These are phyloP conservation scores for Rachycentron canadum DNA, from an alignment of 2,797 vertebrate species.

Conservation along the genomic window DNA sequence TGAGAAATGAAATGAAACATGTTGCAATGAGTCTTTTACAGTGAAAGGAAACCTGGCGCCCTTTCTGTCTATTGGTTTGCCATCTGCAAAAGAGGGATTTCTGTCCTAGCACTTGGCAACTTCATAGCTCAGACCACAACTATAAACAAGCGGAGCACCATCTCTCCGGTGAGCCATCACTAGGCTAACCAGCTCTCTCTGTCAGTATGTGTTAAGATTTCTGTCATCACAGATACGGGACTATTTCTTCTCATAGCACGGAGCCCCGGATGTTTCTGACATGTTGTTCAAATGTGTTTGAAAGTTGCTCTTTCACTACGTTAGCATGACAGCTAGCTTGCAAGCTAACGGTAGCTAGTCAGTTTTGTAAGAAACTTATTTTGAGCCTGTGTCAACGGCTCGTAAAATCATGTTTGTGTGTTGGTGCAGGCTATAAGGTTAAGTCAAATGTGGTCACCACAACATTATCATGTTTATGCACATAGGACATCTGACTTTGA, in stretches of 20 bases:
- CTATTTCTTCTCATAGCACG: background rate
- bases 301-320: slow-evolving; percentile 7
- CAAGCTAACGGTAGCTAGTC: slow-evolving; percentile 38
- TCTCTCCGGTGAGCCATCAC: slow-evolving; percentile 33
- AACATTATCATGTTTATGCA: background rate
- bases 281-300: background rate
- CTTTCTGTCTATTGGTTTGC: background rate
- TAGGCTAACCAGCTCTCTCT: slow-evolving; percentile 37
- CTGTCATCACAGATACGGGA: background rate
- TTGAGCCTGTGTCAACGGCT: background rate
- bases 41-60: background rate
- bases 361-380: slow-evolving; percentile 10
- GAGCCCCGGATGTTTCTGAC: background rate
- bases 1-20: background rate
- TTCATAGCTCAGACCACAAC: slow-evolving; percentile 30
- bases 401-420: background rate
- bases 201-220: slow-evolving; percentile 39
- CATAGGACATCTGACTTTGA: slow-evolving; percentile 26
- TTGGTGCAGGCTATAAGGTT: background rate
- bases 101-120: slow-evolving; percentile 67
- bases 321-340: slow-evolving; percentile 36
- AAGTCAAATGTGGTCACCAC: background rate
- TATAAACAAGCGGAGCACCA: slow-evolving; percentile 57
- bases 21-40: background rate
- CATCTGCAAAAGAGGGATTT: slow-evolving; percentile 30